Evolutionary conservation across 2,888 invertebrate species (phyloP).

Genomic region (Drosophila subquinaria): DNA sequence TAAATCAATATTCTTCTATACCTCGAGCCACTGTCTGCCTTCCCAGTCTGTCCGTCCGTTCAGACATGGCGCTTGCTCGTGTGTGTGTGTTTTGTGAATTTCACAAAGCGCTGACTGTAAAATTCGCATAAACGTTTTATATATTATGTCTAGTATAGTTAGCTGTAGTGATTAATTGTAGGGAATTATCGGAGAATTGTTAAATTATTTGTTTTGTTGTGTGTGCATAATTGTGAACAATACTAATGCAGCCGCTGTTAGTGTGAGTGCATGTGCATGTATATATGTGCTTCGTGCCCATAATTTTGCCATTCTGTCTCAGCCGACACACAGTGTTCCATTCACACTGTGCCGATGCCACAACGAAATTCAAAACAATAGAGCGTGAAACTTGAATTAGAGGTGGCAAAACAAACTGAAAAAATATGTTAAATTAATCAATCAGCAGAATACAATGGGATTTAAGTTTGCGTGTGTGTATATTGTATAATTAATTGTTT

Average conservation of each 20-base stretch:
- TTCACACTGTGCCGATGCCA: conserved; percentile 37
- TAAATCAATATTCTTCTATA: conserved; percentile 70
- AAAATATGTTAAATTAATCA: conserved; percentile 31
- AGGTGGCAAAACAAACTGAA: conserved; percentile 44
- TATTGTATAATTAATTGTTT: conserved; percentile 19
- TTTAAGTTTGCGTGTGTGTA: background rate
- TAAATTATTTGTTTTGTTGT: conserved; percentile 66
- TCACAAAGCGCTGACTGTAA: conserved; percentile 5
- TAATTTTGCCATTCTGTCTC: conserved; percentile 45
- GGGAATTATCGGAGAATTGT: conserved; percentile 34
- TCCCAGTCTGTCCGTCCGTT: conserved; percentile 22
- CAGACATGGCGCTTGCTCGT: conserved; percentile 47
- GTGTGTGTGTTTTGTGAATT: conserved; percentile 34
- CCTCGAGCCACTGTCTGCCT: conserved; percentile 24
- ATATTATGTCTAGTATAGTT: conserved; percentile 24
- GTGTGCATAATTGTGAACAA: conserved; percentile 56
- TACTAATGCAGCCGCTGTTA: conserved; percentile 26
- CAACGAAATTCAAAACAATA: conserved; percentile 58
- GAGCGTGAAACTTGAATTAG: conserved; percentile 52
- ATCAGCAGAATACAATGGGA: conserved; percentile 30
- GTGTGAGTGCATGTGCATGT: conserved; percentile 23
- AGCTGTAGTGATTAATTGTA: conserved; percentile 46
- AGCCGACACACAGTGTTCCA: conserved; percentile 46
- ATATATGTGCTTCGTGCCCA: conserved; percentile 35
- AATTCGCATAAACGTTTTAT: background rate